Evolutionary conservation across 2,888 invertebrate genomes (phyloP).

Genomic region (Keiferia lycopersicella): DNA sequence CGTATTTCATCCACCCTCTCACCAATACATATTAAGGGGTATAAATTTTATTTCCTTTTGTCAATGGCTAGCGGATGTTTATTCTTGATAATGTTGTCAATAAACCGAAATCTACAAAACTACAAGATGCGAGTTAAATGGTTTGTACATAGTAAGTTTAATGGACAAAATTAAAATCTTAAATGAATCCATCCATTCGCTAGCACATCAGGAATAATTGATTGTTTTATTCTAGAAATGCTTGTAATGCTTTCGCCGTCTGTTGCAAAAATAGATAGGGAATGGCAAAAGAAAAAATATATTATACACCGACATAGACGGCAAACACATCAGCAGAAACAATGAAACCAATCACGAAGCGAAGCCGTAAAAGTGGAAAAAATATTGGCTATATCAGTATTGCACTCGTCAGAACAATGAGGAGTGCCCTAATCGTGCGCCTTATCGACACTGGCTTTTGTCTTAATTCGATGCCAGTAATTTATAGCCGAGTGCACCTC

Average conservation of each 20-base stretch:
- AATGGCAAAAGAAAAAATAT: conserved; percentile 12
- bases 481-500: conserved; percentile 63
- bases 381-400: conserved; percentile 65
- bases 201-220: not conserved
- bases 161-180: not conserved
- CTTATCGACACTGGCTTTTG: conserved; percentile 73
- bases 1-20: conserved; percentile 77
- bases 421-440: conserved; percentile 65
- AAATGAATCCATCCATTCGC: conserved; percentile 1
- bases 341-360: conserved; percentile 55
- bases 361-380: conserved; percentile 66
- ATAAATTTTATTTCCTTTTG: conserved; percentile 77
- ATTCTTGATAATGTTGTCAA: conserved; percentile 53
- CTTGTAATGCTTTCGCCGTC: conserved; percentile 13
- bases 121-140: not conserved
- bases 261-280: conserved; percentile 15
- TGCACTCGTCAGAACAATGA: conserved; percentile 68
- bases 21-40: conserved; percentile 74
- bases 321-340: conserved; percentile 16
- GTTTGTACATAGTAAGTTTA: not conserved
- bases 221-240: conserved; percentile 12
- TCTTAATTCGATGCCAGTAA: conserved; percentile 75
- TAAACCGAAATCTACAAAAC: conserved; percentile 9
- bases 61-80: conserved; percentile 68
- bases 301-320: conserved; percentile 12